Percentiles rank a stretch among this genome's conserved stretches.
phyloP scores from a whole-genome alignment of 2,888 invertebrate species.

The Gastracanthus pulcherrimus region DNA sequence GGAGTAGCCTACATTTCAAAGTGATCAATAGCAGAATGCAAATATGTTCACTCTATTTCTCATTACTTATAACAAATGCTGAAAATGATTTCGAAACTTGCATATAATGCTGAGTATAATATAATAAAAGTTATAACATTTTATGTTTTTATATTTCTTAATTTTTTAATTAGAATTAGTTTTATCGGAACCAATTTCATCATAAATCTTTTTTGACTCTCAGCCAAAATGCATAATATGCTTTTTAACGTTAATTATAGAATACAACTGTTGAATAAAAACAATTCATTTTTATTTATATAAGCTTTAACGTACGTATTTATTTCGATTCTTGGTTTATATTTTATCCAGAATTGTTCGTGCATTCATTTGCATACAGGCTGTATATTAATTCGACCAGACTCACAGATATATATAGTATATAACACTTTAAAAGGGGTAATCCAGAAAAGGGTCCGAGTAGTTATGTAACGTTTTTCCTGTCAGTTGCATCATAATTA shows the following conservation, averaged over 20 bases:
- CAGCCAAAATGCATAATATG: too few relatives aligned
- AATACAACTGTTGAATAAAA: too few relatives aligned
- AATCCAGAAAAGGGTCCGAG: constrained; percentile 16
- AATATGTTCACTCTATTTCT: background rate
- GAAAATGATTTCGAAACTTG: background rate
- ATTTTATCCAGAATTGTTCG: background rate
- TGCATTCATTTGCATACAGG: background rate
- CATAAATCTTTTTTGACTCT: too few relatives aligned
- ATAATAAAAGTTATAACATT: too few relatives aligned
- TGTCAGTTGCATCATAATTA: constrained; percentile 30
- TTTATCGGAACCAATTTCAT: too few relatives aligned
- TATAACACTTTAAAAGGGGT: background rate
- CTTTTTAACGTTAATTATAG: too few relatives aligned
- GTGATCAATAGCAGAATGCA: background rate
- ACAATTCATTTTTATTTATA: background rate
- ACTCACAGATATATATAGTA: background rate
- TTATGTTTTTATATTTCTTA: background rate
- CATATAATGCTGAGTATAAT: background rate
- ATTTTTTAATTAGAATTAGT: background rate
- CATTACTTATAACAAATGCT: background rate
- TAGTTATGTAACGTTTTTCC: constrained; percentile 21
- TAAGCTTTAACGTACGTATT: background rate
- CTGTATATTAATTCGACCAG: background rate
- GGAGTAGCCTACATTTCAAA: background rate
- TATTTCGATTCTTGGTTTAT: background rate